Conservation (phyloP, 1,140 invertebrate genomes). For the Brachionus rubens region DNA sequence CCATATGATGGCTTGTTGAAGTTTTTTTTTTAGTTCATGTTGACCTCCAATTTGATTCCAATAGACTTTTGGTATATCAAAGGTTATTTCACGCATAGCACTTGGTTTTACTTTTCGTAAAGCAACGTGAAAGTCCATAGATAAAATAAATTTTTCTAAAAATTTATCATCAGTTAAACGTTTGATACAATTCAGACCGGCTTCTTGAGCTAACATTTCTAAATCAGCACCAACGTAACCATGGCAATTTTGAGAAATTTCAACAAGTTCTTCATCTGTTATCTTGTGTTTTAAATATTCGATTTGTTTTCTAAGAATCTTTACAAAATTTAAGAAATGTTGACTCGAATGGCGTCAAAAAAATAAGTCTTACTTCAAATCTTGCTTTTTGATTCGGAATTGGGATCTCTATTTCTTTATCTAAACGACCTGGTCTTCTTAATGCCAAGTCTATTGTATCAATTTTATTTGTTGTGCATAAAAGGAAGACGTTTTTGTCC, state of each 20-base stretch:
- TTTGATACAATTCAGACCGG: constrained; percentile 48
- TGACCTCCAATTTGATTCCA: constrained; percentile 93
- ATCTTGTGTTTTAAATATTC: constrained; percentile 62
- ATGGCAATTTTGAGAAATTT: constrained; percentile 71
- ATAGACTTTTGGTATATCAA: constrained; percentile 66
- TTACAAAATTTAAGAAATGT: constrained; percentile 12
- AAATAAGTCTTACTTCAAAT: constrained; percentile 61
- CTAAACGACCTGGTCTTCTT: constrained; percentile 82
- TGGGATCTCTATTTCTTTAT: constrained; percentile 86
- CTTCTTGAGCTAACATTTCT: constrained; percentile 69
- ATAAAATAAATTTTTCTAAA: constrained; percentile 47
- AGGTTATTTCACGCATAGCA: constrained; percentile 80
- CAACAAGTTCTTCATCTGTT: constrained; percentile 63
- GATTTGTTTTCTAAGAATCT: constrained; percentile 54
- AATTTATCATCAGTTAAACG: constrained; percentile 53
- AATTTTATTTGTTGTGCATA: constrained; percentile 89
- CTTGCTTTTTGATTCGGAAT: constrained; percentile 69
- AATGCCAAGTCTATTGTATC: constrained; percentile 88
- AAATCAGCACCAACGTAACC: constrained; percentile 86
- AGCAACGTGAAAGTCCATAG: constrained; percentile 64
- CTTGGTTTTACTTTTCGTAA: constrained; percentile 73
- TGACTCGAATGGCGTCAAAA: too few species aligned
- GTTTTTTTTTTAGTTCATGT: constrained; percentile 75
- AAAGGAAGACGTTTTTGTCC: constrained; percentile 65
- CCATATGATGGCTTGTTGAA: constrained; percentile 87